Base-by-base conservation (phyloP, 2,888 invertebrate species). In the Tetragnatha montana region DNA sequence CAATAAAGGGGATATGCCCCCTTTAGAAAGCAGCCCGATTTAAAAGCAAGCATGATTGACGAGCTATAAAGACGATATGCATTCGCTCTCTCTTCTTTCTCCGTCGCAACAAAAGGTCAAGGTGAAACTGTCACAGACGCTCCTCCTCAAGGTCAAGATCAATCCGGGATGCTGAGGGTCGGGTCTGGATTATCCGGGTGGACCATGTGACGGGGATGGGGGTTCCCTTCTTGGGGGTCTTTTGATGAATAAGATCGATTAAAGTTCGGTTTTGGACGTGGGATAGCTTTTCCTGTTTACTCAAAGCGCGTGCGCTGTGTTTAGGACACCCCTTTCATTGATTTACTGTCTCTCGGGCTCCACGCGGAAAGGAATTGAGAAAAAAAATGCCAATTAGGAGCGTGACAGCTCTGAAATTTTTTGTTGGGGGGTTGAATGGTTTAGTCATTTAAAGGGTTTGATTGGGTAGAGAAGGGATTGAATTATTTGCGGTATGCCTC, bases 281-380 rank as follows among this genome's bases (percentile, higher is more conserved):
- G 76, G n/a, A 76, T 69, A 49, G 12, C 76, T 22, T 49, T 85
- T 85, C 69, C 47, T 85, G 51, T 78, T 86, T 74, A 80, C 49
- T 49, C 47, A 80, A n/a, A n/a, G 80, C 86, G 86, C 86, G 35
- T 80, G 86, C 86, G 86, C 86, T 2, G 49, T 21, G 12, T 47
- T 51, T 22, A 71, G 78, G 70, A 85, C 85, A 79, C 74, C 86
- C 86, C 73, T 80, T 86, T 80, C 80, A 86, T 86, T 86, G 86
- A 86, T 86, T 86, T 86, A 73, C 86, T 86, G 86, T 86, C 73
- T 73, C 68, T 49, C 68, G 50, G 79, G 71, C 78, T 78, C 78
- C 78, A 79, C 78, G 50, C n/a, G 17, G 17, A 6, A 49, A n/a
- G 21, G 51, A n/a, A 51, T 50, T 60, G 47, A n/a, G n/a, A 69